A percentile compares a stretch with the other conserved stretches of the same genome.
Evolutionary conservation across 1,140 invertebrate species (phyloP).

Genomic region (Pseudomyrmex dendroicus): DNA sequence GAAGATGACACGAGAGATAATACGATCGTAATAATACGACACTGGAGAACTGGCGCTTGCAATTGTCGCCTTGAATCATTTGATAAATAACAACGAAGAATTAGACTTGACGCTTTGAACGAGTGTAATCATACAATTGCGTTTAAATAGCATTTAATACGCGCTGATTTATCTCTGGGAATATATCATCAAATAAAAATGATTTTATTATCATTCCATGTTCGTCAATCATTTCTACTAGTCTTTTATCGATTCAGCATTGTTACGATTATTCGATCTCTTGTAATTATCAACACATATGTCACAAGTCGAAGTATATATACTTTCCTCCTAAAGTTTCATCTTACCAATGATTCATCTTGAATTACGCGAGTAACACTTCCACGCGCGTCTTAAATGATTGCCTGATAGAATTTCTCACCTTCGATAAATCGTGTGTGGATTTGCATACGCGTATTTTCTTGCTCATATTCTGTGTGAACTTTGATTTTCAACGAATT

Average conservation of each 20-base stretch:
- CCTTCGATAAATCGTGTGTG: constrained; percentile 17
- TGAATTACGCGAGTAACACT: constrained; percentile 33
- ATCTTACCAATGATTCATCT: constrained; percentile 52
- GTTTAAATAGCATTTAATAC: background rate
- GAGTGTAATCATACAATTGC: constrained; percentile 8
- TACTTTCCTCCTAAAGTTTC: background rate
- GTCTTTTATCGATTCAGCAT: constrained; percentile 38
- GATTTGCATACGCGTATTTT: constrained; percentile 8
- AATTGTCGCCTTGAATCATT: constrained; percentile 2
- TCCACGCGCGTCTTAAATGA: constrained; percentile 36
- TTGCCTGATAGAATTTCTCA: constrained; percentile 33
- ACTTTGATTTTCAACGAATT: background rate
- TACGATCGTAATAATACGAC: background rate
- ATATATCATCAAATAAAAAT: background rate
- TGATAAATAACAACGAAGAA: background rate
- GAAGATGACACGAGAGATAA: background rate
- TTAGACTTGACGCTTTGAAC: constrained; percentile 5
- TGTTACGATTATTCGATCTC: background rate
- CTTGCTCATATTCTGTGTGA: background rate
- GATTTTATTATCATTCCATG: background rate
- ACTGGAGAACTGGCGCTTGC: background rate
- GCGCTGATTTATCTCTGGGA: background rate
- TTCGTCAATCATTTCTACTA: constrained; percentile 35
- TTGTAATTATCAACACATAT: constrained; percentile 34
- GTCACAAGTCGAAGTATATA: constrained; percentile 41